Evolutionary conservation across 1,140 invertebrate species (phyloP), one percentile per base, ranked within the genome.

Genomic region (Lepidotrigona ventralis): DNA sequence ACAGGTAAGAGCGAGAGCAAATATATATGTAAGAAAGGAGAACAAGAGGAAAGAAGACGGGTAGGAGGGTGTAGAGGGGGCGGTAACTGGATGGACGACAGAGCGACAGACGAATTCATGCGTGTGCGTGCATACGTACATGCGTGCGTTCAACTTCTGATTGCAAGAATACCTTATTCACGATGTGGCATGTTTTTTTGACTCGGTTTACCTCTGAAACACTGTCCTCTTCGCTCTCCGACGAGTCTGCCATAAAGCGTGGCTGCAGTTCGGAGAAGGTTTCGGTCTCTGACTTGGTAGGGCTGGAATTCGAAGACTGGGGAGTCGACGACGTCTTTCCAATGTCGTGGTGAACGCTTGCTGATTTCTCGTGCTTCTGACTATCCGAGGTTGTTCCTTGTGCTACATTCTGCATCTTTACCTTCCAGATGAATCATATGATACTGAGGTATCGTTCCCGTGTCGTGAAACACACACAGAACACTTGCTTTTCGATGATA

Each of bases 211-310:
- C 98, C 97, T 98, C 97, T 90, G 97, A 98, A 93, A 98, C 97
- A 94, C 97, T 98, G 93, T 98, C 98, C 94, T 98, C 97, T 93
- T 98, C 98, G 93, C 97, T 98, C 95, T 97, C 97, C 88, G 97
- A 98, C 94, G 97, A 96, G 95, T 98, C 97, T 94, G 97, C 97
- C 95, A 97, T 97, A 96, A 97, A 97, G 95, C 96, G 96, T 89
- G 97, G 96, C 94, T 96, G 96, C 84, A 95, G 88, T 95, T 96
- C 96, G 91, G 96, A 96, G 95, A 96, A 96, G 93, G 96, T 96
- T 95, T 97, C 96, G 93, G 96, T 96, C 95, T 97, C 96, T 92
- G 96, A 97, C 95, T 97, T 96, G 91, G 96, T 96, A 92, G 96
- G 96, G 91, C 95, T 96, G 86, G 95, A 96, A 91, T 95, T 95